Percentiles rank a stretch among this genome's conserved stretches.
These are phyloP conservation scores for Zootermopsis nevadensis DNA, from an alignment of 2,888 invertebrate genomes.

Conservation along the genomic window DNA sequence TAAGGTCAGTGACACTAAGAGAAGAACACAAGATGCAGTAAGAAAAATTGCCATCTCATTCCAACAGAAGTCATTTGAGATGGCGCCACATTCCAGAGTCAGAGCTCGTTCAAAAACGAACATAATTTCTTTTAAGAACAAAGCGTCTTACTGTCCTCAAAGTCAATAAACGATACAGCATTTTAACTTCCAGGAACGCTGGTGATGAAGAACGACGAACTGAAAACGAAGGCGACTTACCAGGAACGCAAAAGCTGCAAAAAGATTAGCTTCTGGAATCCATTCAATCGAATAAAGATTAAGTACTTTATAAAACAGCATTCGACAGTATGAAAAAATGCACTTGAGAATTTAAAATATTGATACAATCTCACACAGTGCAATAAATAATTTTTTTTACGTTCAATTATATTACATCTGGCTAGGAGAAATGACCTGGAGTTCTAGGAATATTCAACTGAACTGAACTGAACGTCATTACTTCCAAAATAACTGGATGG, in stretches of 20 bases:
- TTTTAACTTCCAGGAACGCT: background rate
- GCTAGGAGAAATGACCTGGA: no score
- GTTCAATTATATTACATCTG: no score
- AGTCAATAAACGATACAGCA: background rate
- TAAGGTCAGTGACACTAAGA: background rate
- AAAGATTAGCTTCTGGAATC: background rate
- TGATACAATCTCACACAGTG: no score
- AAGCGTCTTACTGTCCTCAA: background rate
- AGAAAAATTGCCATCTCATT: constrained; percentile 6
- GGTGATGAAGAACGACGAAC: background rate
- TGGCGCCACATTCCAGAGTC: background rate
- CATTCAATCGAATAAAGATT: background rate
- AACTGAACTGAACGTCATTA: no score
- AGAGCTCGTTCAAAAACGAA: background rate
- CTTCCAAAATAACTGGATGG: no score
- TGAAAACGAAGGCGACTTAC: background rate
- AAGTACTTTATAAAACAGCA: background rate
- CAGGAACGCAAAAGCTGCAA: background rate
- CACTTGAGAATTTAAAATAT: no score
- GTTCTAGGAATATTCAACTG: no score
- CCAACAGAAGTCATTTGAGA: background rate
- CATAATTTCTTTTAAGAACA: constrained; percentile 23
- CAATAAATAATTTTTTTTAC: no score
- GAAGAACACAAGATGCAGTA: no score
- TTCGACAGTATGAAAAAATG: no score